A percentile compares a stretch with the other conserved stretches of the same genome.
Evolutionary conservation across 1,140 invertebrate species (phyloP).

Genomic region (Sinella curviseta): DNA sequence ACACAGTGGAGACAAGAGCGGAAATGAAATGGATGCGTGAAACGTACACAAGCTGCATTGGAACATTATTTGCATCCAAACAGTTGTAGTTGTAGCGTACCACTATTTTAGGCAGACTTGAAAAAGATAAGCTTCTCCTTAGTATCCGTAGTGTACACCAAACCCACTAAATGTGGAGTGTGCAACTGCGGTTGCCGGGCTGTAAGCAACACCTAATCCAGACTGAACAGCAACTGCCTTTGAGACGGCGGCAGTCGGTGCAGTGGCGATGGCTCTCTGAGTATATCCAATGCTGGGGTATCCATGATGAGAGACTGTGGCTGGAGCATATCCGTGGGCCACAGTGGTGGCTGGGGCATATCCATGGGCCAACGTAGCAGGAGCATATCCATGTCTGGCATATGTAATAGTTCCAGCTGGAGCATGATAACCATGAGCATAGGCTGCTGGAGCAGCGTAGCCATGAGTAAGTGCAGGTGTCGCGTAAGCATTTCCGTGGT

Average conservation of each 20-base stretch:
- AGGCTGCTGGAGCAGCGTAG: neutral
- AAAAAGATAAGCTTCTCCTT: too few relatives aligned
- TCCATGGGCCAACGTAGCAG: conserved; percentile 20
- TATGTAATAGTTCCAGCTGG: neutral
- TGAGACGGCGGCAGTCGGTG: conserved; percentile 30
- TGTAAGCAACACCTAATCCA: conserved; percentile 21
- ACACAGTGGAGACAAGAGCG: too few relatives aligned
- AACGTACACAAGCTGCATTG: too few relatives aligned
- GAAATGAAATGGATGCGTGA: too few relatives aligned
- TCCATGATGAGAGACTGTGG: conserved; percentile 29
- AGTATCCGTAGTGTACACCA: conserved; percentile 44
- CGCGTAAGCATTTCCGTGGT: neutral
- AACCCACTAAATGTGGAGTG: conserved; percentile 35
- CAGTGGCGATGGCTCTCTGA: conserved; percentile 35
- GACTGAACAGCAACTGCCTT: conserved; percentile 32
- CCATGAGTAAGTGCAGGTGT: neutral
- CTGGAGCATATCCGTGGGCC: conserved; percentile 46
- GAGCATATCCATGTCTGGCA: neutral
- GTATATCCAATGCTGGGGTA: conserved; percentile 35
- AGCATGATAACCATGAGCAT: conserved; percentile 8
- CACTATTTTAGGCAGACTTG: too few relatives aligned
- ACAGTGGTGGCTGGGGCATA: conserved; percentile 43
- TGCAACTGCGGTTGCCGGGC: conserved; percentile 37
- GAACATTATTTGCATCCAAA: too few relatives aligned
- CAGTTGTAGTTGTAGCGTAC: too few relatives aligned